These are phyloP conservation scores for Nephrotoma appendiculata DNA, from an alignment of 2,888 invertebrate species.

Conservation along the genomic window DNA sequence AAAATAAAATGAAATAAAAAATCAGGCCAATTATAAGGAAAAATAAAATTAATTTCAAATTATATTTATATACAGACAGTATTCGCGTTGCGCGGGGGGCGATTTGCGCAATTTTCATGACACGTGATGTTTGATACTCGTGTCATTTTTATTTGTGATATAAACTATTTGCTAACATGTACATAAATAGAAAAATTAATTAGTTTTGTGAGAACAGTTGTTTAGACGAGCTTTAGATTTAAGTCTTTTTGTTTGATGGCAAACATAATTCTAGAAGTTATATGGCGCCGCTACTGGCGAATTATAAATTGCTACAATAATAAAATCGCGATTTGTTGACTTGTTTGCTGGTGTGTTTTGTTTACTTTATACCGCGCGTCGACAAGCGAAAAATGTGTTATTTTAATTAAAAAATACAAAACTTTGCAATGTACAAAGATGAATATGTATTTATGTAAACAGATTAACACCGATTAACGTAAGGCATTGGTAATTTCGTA, in stretches of 20 bases:
- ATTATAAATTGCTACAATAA: background rate
- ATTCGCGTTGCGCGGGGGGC: background rate
- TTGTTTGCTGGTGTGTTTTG: background rate
- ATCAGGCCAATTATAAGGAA: background rate
- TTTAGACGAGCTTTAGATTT: background rate
- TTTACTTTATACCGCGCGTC: background rate
- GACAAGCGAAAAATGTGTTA: background rate
- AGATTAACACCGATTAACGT: background rate
- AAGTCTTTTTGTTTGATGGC: background rate
- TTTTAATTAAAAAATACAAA: background rate
- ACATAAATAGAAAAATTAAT: background rate
- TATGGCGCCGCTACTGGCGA: background rate
- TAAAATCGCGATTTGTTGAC: background rate
- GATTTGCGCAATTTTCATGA: background rate
- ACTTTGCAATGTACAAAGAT: background rate
- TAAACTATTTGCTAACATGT: background rate
- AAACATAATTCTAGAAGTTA: background rate
- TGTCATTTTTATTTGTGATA: background rate
- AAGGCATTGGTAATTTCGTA: background rate
- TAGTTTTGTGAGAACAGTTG: background rate
- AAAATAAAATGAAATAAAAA: background rate
- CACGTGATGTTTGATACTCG: background rate
- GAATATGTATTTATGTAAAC: background rate
- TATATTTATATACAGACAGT: background rate
- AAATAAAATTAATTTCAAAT: background rate